phyloP scores from a whole-genome alignment of 2,888 invertebrate species.

The Parnassius mnemosyne region DNA sequence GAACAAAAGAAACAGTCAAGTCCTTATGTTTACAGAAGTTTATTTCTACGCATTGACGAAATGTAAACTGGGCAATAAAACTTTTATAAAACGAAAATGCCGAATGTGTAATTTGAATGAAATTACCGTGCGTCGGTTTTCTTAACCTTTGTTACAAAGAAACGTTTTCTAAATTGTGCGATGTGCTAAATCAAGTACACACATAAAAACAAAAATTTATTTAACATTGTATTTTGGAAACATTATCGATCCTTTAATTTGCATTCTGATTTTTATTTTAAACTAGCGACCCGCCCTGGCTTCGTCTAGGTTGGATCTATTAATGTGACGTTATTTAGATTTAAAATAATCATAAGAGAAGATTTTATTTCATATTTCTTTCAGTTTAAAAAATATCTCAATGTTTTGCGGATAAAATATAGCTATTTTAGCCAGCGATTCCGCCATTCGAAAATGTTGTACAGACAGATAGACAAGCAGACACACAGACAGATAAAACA shows the following conservation, averaged over 20 bases:
- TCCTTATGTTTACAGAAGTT: neutral
- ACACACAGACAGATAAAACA: too few species aligned
- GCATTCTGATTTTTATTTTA: too few species aligned
- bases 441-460: too few species aligned
- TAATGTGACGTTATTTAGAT: too few species aligned
- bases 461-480: too few species aligned
- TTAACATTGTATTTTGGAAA: neutral
- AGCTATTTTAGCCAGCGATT: too few species aligned
- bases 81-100: slow-evolving; percentile 12
- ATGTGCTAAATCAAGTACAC: slow-evolving; percentile 6
- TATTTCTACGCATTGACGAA: slow-evolving; percentile 8
- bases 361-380: too few species aligned
- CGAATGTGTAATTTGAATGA: slow-evolving; percentile 7
- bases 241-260: neutral
- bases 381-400: too few species aligned
- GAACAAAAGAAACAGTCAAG: neutral
- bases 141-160: slow-evolving; percentile 13
- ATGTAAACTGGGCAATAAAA: slow-evolving; percentile 18
- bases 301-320: too few species aligned
- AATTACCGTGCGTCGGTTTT: slow-evolving; percentile 19
- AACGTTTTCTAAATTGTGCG: slow-evolving; percentile 16
- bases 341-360: too few species aligned
- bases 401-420: too few species aligned
- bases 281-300: too few species aligned
- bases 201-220: slow-evolving; percentile 13